Conservation (phyloP, 2,888 invertebrate species). For the Slavum lentiscoides region DNA sequence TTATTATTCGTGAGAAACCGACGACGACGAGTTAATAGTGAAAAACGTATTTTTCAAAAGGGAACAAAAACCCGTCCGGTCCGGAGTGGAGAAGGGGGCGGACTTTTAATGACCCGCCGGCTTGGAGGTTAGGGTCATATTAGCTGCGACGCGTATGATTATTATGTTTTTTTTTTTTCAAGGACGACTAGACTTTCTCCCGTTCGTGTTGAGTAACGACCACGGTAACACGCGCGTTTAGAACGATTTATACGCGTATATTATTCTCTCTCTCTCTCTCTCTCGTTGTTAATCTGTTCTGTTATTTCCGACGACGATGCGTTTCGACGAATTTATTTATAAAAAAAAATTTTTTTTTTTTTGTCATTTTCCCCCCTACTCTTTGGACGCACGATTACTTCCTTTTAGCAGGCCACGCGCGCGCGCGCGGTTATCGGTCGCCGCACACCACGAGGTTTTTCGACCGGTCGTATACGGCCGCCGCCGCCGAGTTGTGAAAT, state of each 20-base stretch:
- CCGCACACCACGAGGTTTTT: no score
- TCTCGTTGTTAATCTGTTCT: not conserved
- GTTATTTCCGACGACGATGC: not conserved
- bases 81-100: conserved; percentile 17
- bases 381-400: no score
- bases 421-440: not conserved
- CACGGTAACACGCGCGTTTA: not conserved
- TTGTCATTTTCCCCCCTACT: no score
- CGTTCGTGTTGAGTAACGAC: conserved; percentile 34
- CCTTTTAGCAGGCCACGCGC: no score
- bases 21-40: not conserved
- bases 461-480: no score
- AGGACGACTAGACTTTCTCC: conserved; percentile 53
- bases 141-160: no score
- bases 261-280: no score
- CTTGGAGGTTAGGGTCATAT: conserved; percentile 51
- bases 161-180: conserved; percentile 36
- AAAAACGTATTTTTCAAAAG: conserved; percentile 41
- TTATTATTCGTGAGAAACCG: conserved; percentile 34
- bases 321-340: not conserved
- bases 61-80: conserved; percentile 8
- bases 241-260: not conserved
- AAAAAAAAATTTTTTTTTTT: no score
- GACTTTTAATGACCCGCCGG: conserved; percentile 47
- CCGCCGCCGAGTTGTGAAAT: no score